Evolutionary conservation across 30 jellyfish, hydroid and myxozoan species (phyloP).

Genomic region (Chrysaora quinquecirrha): DNA sequence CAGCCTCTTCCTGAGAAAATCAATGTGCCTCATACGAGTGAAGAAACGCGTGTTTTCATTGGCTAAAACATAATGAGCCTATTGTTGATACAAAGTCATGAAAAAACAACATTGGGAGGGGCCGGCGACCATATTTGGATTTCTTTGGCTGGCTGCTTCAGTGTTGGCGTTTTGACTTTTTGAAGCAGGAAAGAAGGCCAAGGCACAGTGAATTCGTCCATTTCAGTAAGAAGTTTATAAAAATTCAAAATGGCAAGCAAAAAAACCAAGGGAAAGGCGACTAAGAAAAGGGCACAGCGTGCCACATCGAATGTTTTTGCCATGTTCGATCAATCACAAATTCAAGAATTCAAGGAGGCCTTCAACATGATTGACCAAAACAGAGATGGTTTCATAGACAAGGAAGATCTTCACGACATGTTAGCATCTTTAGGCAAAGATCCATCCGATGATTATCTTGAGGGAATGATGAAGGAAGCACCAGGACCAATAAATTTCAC

Average conservation of each 20-base stretch:
- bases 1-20: too few species aligned
- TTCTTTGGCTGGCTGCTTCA: neutral
- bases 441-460: conserved; percentile 91
- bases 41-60: too few species aligned
- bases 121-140: conserved; percentile 76
- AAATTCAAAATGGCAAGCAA: conserved; percentile 70
- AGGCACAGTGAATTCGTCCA: too few species aligned
- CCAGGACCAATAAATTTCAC: conserved; percentile 99
- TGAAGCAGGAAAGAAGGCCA: too few species aligned
- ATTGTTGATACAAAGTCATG: too few species aligned
- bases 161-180: neutral
- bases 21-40: too few species aligned
- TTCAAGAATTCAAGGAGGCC: conserved; percentile 99
- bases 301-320: conserved; percentile 99
- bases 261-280: conserved; percentile 83
- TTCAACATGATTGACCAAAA: conserved; percentile 99
- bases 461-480: conserved; percentile 99
- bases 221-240: too few species aligned
- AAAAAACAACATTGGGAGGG: conserved; percentile 60
- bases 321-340: conserved; percentile 99
- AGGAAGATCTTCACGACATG: conserved; percentile 98
- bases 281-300: conserved; percentile 98
- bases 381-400: conserved; percentile 99
- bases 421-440: conserved; percentile 98
- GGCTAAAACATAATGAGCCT: neutral